These are phyloP conservation scores for Drosophila repletoides DNA, from an alignment of 1,140 invertebrate species.

Conservation along the genomic window DNA sequence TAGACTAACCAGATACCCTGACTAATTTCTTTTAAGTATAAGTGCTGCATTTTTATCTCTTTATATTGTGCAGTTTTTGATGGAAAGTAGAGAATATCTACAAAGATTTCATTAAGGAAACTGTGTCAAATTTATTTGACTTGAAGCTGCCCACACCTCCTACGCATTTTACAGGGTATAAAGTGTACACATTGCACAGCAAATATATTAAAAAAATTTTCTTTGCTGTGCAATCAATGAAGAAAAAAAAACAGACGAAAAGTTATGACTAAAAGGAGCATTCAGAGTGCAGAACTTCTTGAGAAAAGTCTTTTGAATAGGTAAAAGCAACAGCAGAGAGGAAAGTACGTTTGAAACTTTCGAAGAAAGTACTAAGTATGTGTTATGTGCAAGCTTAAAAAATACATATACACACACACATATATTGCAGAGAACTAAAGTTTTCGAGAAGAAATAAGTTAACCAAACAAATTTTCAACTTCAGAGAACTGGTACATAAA, in stretches of 20 bases:
- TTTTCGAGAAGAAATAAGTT: slow-evolving; percentile 9
- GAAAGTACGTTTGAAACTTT: slow-evolving; percentile 33
- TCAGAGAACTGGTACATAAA: slow-evolving; percentile 5
- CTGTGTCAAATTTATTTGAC: no score
- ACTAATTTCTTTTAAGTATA: neutral
- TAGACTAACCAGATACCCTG: neutral
- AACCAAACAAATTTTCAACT: slow-evolving; percentile 15
- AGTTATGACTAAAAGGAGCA: slow-evolving; percentile 24
- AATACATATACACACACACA: neutral
- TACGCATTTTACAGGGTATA: no score
- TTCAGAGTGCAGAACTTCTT: slow-evolving; percentile 21
- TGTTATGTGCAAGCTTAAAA: slow-evolving; percentile 18
- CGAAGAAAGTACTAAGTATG: slow-evolving; percentile 31
- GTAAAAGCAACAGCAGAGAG: slow-evolving; percentile 7
- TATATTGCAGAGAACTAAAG: slow-evolving; percentile 19
- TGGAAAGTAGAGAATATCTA: no score
- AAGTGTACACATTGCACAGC: neutral
- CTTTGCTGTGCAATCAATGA: slow-evolving; percentile 9
- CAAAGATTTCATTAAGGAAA: no score
- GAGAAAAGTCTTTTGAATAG: slow-evolving; percentile 5
- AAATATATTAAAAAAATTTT: slow-evolving; percentile 11
- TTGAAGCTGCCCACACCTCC: no score
- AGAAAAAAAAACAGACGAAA: neutral
- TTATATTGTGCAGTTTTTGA: no score
- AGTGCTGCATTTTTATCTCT: no score